Conservation (phyloP, 2,113 vertebrate species). For the Poeciliopsis retropinna region DNA sequence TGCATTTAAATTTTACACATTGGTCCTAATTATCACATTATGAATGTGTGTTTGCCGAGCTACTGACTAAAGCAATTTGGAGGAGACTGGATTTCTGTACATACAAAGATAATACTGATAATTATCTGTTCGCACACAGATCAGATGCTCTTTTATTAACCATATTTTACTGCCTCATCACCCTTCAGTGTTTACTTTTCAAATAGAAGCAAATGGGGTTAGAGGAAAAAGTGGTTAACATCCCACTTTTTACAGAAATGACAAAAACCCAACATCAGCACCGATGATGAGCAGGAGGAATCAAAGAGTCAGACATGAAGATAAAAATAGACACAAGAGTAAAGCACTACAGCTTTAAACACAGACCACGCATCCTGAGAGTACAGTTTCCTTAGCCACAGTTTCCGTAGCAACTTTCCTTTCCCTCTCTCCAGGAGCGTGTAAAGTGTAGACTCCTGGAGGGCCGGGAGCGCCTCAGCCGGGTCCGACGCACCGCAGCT, state of each 20-base stretch:
- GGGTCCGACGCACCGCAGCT: conserved; percentile 84
- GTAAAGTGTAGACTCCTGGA: conserved; percentile 87
- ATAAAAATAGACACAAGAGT: conserved; percentile 1
- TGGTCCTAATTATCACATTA: conserved; percentile 64
- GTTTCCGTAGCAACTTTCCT: conserved; percentile 89
- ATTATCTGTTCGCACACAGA: conserved; percentile 18
- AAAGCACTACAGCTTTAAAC: conserved; percentile 62
- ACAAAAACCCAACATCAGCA: conserved; percentile 32
- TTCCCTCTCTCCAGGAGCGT: conserved; percentile 85
- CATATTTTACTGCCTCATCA: conserved; percentile 25
- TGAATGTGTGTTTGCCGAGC: conserved; percentile 46
- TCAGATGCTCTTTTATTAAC: conserved; percentile 25
- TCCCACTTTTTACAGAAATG: conserved; percentile 9
- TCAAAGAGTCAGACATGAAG: conserved; percentile 12
- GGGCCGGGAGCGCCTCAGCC: conserved; percentile 86
- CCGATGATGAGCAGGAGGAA: conserved; percentile 15
- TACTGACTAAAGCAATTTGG: conserved; percentile 33
- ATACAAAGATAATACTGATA: conserved; percentile 46
- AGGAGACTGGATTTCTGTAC: conserved; percentile 34
- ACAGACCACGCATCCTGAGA: conserved; percentile 21
- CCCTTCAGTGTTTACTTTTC: conserved; percentile 53
- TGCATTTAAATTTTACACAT: conserved; percentile 66
- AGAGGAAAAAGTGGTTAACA: conserved; percentile 18
- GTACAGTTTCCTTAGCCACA: conserved; percentile 61
- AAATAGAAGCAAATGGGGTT: conserved; percentile 15